Evolutionary conservation across 2,797 vertebrate species (phyloP).

Genomic region (Balearica regulorum): DNA sequence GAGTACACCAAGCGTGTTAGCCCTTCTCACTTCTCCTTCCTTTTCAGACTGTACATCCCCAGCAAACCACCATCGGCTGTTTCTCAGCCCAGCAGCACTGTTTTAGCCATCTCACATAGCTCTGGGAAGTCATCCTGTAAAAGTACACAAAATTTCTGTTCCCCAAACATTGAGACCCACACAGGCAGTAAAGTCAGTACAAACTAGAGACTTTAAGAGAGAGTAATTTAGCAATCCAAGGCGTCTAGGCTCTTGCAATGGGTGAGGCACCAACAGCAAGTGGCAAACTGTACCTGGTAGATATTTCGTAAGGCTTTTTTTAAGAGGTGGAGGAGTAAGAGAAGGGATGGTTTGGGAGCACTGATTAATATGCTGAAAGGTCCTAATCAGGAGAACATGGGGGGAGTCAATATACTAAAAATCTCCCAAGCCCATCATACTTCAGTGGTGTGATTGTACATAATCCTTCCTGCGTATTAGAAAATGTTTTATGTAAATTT

Average conservation of each 20-base stretch:
- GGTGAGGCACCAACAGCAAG: background rate
- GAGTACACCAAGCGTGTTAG: background rate
- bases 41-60: background rate
- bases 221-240: background rate
- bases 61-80: background rate
- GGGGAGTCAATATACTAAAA: background rate
- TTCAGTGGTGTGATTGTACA: background rate
- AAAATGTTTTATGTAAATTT: background rate
- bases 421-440: background rate
- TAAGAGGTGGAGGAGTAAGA: background rate
- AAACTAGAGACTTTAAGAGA: background rate
- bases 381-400: background rate
- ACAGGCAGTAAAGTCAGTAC: background rate
- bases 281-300: background rate
- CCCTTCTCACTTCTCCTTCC: background rate
- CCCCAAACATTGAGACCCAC: background rate
- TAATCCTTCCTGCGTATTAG: background rate
- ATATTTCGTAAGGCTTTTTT: background rate
- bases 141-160: background rate
- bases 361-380: background rate
- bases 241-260: background rate
- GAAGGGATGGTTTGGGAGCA: background rate
- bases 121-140: background rate
- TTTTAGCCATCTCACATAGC: background rate
- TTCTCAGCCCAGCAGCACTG: background rate